phyloP scores from a whole-genome alignment of 2,113 vertebrate genomes.

The Heterotis niloticus region DNA sequence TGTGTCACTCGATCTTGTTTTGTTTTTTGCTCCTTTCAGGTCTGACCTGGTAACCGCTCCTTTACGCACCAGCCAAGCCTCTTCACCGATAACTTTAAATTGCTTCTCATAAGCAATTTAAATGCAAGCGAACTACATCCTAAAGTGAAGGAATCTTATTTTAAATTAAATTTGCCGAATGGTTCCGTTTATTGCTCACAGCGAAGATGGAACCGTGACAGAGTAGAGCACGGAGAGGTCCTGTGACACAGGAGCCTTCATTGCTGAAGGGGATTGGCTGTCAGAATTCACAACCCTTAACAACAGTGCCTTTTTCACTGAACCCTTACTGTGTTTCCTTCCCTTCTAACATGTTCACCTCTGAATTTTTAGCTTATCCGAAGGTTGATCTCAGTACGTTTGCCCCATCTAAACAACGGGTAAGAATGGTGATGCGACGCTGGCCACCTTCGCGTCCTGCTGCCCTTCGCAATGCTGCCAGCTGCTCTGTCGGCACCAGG shows the following conservation, averaged over 20 bases:
- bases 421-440: not conserved
- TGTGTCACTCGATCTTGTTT: not conserved
- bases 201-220: not conserved
- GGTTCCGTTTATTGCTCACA: not conserved
- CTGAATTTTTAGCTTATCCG: not conserved
- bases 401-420: conserved; percentile 14
- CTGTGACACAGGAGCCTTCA: not conserved
- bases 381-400: conserved; percentile 16
- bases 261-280: not conserved
- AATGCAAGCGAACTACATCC: not conserved
- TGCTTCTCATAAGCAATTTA: not conserved
- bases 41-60: not conserved
- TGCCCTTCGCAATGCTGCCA: not conserved
- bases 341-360: conserved; percentile 6
- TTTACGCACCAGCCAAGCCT: not conserved
- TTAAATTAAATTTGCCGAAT: not conserved
- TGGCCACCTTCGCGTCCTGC: not conserved
- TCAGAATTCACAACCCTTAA: not conserved
- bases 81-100: not conserved
- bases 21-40: not conserved
- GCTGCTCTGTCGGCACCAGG: conserved; percentile 3
- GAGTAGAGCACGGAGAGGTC: not conserved
- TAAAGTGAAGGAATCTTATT: not conserved
- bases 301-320: not conserved
- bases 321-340: not conserved